Evolutionary conservation across 2,888 invertebrate genomes (phyloP).

Genomic region (Netelia virgata): DNA sequence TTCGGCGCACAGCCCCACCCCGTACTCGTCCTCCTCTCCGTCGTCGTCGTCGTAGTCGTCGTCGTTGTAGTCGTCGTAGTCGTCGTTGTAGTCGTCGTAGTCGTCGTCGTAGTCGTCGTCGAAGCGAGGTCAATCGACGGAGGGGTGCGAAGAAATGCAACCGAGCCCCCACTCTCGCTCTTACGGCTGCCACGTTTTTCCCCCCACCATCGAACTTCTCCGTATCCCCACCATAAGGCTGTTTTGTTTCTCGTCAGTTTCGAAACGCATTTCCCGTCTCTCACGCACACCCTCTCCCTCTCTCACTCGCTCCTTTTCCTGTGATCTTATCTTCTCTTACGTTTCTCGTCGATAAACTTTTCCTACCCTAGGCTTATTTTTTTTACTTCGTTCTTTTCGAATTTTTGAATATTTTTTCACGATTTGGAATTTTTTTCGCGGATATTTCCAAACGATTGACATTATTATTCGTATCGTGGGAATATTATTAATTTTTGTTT

Average conservation of each 20-base stretch:
- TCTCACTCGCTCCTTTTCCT: slow-evolving; percentile 63
- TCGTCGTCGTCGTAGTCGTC: slow-evolving; percentile 56
- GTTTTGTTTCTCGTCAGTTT: slow-evolving; percentile 47
- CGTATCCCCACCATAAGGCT: slow-evolving; percentile 27
- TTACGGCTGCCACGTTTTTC: slow-evolving; percentile 38
- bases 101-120: slow-evolving; percentile 59
- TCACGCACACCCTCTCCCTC: slow-evolving; percentile 67
- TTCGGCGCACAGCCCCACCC: slow-evolving; percentile 63
- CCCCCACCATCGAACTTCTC: not conserved
- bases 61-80: slow-evolving; percentile 53
- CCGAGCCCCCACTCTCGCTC: slow-evolving; percentile 51
- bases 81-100: slow-evolving; percentile 60
- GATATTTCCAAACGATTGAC: too few relatives aligned
- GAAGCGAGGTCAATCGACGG: slow-evolving; percentile 73
- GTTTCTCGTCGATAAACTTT: slow-evolving; percentile 34
- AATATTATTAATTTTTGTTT: too few relatives aligned
- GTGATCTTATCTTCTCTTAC: slow-evolving; percentile 8
- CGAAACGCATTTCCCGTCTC: slow-evolving; percentile 62
- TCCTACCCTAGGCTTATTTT: slow-evolving; percentile 20
- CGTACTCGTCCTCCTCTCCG: slow-evolving; percentile 57
- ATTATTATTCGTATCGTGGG: too few relatives aligned
- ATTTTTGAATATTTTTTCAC: not conserved
- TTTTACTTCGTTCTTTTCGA: not conserved
- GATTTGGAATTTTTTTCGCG: too few relatives aligned
- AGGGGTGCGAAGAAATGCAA: slow-evolving; percentile 71